phyloP scores from a whole-genome alignment of 2,888 invertebrate genomes.

The Drosophila mimetica region DNA sequence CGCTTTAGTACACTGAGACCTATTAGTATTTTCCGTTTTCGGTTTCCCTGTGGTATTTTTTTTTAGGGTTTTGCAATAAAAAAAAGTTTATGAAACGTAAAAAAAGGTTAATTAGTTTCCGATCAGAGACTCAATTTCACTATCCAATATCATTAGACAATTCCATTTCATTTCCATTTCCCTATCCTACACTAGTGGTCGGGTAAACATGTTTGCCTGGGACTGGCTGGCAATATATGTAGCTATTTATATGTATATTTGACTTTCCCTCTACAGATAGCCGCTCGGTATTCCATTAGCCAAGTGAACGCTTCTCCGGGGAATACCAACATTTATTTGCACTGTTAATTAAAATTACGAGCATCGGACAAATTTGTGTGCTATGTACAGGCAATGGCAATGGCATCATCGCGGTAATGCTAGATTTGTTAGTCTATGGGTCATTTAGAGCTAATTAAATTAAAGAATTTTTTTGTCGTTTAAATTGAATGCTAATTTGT shows the following conservation, averaged over 20 bases:
- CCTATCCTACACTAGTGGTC: constrained; percentile 6
- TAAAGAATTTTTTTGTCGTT: constrained; percentile 15
- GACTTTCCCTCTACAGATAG: constrained; percentile 20
- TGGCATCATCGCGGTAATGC: constrained; percentile 5
- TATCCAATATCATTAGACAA: constrained; percentile 65
- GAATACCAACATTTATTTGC: constrained; percentile 62
- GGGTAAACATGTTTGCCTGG: constrained; percentile 38
- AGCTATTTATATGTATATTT: constrained; percentile 40
- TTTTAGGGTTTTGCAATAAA: background rate
- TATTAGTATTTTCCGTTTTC: background rate
- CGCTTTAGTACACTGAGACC: background rate
- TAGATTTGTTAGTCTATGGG: constrained; percentile 7
- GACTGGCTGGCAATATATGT: constrained; percentile 52
- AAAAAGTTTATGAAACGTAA: background rate
- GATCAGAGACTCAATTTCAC: constrained; percentile 15
- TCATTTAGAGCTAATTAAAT: constrained; percentile 20
- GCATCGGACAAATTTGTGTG: constrained; percentile 27
- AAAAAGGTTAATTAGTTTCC: background rate
- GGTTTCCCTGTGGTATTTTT: background rate
- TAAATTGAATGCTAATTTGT: too few relatives aligned
- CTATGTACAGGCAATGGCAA: constrained; percentile 5
- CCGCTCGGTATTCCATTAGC: constrained; percentile 66
- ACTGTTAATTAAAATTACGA: constrained; percentile 66
- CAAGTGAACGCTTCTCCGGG: constrained; percentile 51
- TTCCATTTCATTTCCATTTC: constrained; percentile 1